Conservation (phyloP, 2,113 vertebrate genomes). For the Nyctibius bracteatus region DNA sequence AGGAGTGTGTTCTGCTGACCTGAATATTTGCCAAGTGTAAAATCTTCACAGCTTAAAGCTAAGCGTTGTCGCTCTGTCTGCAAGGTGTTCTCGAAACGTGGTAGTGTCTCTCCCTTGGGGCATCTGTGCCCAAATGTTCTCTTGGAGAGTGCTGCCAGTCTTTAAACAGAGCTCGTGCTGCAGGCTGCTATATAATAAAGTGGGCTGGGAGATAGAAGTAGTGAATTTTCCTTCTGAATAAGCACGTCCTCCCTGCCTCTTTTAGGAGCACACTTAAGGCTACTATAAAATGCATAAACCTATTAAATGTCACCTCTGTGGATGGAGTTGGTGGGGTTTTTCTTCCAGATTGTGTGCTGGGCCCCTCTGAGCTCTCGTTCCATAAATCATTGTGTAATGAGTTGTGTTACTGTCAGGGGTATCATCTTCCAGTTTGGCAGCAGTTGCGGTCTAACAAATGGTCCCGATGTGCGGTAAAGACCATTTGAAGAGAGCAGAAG, state of each 20-base stretch:
- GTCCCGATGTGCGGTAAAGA: not conserved
- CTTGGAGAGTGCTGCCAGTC: not conserved
- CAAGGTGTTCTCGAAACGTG: not conserved
- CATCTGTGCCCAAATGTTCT: not conserved
- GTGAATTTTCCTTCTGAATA: slow-evolving; percentile 19
- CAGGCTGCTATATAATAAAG: not conserved
- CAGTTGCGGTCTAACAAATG: not conserved
- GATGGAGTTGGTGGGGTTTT: not conserved
- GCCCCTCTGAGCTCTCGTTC: not conserved
- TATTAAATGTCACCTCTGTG: slow-evolving; percentile 29
- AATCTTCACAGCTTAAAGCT: not conserved
- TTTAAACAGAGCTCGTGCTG: not conserved
- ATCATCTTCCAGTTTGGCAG: slow-evolving; percentile 39
- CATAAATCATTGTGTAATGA: slow-evolving; percentile 54
- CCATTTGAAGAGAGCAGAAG: not conserved
- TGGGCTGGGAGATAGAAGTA: not conserved
- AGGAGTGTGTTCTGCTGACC: not conserved
- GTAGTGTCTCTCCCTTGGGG: not conserved
- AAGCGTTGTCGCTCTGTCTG: not conserved
- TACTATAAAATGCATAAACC: slow-evolving; percentile 28
- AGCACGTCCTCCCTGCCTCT: not conserved
- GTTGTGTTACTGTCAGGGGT: slow-evolving; percentile 54
- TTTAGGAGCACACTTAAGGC: not conserved
- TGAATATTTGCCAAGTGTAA: not conserved
- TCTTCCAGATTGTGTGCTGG: not conserved